These are phyloP conservation scores for Drosophila meridiana DNA, from an alignment of 2,888 invertebrate species.

Conservation along the genomic window DNA sequence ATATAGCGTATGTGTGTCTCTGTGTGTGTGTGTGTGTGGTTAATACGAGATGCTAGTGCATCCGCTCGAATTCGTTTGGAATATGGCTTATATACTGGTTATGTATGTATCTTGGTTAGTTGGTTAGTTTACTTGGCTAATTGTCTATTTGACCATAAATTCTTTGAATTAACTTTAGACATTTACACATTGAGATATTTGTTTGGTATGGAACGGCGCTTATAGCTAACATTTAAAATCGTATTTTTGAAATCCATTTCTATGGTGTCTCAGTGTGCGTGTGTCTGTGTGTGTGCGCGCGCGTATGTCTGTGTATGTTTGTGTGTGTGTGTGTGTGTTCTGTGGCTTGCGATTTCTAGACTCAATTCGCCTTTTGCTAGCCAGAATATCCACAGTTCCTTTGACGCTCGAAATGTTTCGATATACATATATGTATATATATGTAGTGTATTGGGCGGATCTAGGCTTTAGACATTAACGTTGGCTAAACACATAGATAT, in stretches of 20 bases:
- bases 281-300: background rate
- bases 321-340: background rate
- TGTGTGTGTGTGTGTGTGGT: background rate
- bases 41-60: background rate
- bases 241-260: background rate
- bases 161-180: constrained; percentile 49
- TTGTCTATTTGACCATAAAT: constrained; percentile 49
- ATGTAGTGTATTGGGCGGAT: constrained; percentile 4
- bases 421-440: background rate
- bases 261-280: background rate
- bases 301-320: background rate
- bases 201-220: constrained; percentile 32
- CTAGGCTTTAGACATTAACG: background rate
- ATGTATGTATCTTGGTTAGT: background rate
- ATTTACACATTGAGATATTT: constrained; percentile 34
- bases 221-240: constrained; percentile 58
- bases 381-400: constrained; percentile 37
- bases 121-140: constrained; percentile 36
- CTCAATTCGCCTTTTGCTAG: background rate
- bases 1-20: background rate
- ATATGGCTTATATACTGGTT: constrained; percentile 7
- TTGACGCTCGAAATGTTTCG: constrained; percentile 16
- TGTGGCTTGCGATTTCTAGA: background rate
- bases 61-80: constrained; percentile 10
- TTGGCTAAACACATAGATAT: background rate